These are phyloP conservation scores for Tragelaphus imberbis DNA, from an alignment of 2,113 vertebrate genomes.

Conservation along the genomic window DNA sequence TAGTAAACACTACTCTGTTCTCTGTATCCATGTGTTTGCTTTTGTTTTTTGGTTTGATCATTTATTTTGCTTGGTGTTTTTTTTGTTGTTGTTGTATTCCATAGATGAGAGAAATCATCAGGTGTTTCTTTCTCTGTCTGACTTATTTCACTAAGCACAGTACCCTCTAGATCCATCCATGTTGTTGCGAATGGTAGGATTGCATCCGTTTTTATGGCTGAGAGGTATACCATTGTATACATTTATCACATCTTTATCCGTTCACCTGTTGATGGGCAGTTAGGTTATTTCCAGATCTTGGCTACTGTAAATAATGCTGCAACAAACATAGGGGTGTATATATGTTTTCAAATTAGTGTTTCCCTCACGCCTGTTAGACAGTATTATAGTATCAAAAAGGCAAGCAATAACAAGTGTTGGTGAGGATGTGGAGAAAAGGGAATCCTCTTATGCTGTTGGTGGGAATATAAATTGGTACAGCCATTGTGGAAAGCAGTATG, in stretches of 20 bases:
- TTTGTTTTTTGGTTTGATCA: not conserved
- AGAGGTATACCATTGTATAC: not conserved
- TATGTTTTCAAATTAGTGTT: not conserved
- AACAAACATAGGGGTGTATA: not conserved
- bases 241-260: not conserved
- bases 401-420: not conserved
- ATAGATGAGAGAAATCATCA: not conserved
- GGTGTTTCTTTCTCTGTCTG: not conserved
- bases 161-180: not conserved
- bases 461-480: not conserved
- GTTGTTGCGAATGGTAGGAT: not conserved
- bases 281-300: not conserved
- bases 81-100: not conserved
- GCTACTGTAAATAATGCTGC: not conserved
- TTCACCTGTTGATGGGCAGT: not conserved
- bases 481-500: not conserved
- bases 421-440: not conserved
- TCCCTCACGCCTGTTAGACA: not conserved
- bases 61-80: not conserved
- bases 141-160: not conserved
- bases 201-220: not conserved
- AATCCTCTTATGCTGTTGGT: not conserved
- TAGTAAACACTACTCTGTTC: not conserved
- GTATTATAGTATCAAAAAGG: not conserved
- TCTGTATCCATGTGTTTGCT: not conserved